Base-by-base conservation (phyloP, 2,113 vertebrate genomes). In the Panurus biarmicus region DNA sequence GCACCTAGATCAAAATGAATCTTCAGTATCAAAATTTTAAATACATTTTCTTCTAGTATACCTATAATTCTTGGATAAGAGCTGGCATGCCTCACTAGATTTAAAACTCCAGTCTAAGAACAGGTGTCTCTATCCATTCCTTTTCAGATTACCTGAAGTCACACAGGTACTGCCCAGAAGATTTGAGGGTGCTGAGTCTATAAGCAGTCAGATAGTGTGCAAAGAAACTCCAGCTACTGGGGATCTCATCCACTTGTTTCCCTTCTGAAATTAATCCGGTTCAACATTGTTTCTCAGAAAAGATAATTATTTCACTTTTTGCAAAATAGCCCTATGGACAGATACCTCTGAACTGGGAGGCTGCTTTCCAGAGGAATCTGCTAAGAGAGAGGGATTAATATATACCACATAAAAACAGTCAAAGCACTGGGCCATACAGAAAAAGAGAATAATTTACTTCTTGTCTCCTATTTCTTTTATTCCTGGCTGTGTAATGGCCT, bases 391-490 rank as follows among this genome's bases (percentile, higher is more conserved):
- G 8, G 12, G 14, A 47, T 67, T 74, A 42, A 73, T 50, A 11
- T 11, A 40, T 13, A 84, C 4, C 9, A 5, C 0, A 0, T 31
- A 57, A 62, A 71, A 85, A 13, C 13, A 74, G 51, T 14, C 29
- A 66, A 62, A 81, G 3, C 5, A 25, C 23, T 42, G 61, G 5
- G 10, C 7, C 7, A 40, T 40, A 53, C 7, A n/a, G 19, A 76
- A 70, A 61, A 26, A 73, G 7, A 69, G 13, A 93, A 61, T 53
- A 36, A 10, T 57, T 85, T 35, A 13, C 61, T 78, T 84, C 25
- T 38, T 60, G 5, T 40, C 42, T 77, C 28, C 33, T 31, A 25
- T 20, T 87, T 86, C 8, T 61, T 86, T 78, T 64, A 47, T 87
- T 91, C 80, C 66, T 58, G 57, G 3, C 33, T 77, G 13, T 50